Conservation (phyloP, 2,113 vertebrate genomes). For the Burhinus bistriatus region DNA sequence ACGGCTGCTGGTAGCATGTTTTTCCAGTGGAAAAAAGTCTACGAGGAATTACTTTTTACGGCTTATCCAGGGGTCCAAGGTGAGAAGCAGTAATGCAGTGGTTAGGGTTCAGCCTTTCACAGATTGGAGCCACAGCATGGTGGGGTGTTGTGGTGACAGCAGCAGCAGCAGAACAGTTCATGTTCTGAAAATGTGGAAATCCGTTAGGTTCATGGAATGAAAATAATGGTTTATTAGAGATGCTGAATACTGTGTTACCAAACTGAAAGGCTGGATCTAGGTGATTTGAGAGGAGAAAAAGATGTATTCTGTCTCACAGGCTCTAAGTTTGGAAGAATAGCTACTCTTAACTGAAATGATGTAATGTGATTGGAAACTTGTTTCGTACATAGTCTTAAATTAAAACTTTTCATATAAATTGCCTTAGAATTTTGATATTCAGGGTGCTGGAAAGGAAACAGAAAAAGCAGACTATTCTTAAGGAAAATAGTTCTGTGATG, state of each 20-base stretch:
- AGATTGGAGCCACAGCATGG: not conserved
- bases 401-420: not conserved
- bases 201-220: not conserved
- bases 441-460: not conserved
- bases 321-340: not conserved
- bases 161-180: not conserved
- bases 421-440: not conserved
- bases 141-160: not conserved
- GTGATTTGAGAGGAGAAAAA: not conserved
- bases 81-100: rapidly evolving
- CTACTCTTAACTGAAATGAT: not conserved
- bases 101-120: not conserved
- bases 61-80: not conserved
- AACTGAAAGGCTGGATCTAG: not conserved
- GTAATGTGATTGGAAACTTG: not conserved
- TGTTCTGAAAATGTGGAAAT: not conserved
- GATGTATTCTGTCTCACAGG: not conserved
- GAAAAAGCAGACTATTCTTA: not conserved
- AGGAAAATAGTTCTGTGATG: not conserved
- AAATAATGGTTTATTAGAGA: not conserved
- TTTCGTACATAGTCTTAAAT: not conserved
- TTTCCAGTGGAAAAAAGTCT: not conserved
- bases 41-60: not conserved
- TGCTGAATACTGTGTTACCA: not conserved
- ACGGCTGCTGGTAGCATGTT: not conserved